Percentiles rank a stretch among this genome's conserved stretches.
Conservation (phyloP, 2,797 vertebrate genomes). For the Hemitrygon akajei region DNA sequence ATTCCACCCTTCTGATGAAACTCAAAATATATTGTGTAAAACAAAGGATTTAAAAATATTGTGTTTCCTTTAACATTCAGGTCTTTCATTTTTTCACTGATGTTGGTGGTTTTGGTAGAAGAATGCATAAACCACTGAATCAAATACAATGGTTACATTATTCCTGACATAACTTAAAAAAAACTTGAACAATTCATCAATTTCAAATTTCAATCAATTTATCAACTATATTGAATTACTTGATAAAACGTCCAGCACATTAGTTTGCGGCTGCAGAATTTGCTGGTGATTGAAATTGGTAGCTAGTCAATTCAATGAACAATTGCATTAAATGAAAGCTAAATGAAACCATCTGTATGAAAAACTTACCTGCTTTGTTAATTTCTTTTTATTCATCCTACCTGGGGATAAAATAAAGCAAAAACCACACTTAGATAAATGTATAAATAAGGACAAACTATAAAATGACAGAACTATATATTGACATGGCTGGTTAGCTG, state of each 20-base stretch:
- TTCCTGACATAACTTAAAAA: not conserved
- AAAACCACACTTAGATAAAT: not conserved
- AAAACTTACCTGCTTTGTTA: conserved; percentile 70
- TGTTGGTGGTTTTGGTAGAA: not conserved
- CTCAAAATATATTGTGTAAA: no score
- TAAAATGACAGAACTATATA: not conserved
- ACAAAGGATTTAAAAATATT: not conserved
- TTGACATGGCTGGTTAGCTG: not conserved
- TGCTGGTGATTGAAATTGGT: not conserved
- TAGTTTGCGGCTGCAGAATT: not conserved
- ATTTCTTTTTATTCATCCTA: conserved; percentile 68
- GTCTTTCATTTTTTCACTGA: not conserved
- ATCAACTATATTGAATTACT: not conserved
- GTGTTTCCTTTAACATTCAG: not conserved
- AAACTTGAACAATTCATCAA: not conserved
- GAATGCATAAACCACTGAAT: not conserved
- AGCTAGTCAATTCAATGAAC: not conserved
- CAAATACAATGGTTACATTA: not conserved
- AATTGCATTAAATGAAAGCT: not conserved
- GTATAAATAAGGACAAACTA: not conserved
- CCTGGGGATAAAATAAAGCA: conserved; percentile 56
- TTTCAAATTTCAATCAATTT: not conserved
- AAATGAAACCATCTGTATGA: not conserved
- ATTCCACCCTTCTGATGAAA: not conserved
- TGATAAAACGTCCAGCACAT: not conserved